These are phyloP conservation scores for Drosophila willistoni DNA, from an alignment of 1,140 invertebrate genomes.

Conservation along the genomic window DNA sequence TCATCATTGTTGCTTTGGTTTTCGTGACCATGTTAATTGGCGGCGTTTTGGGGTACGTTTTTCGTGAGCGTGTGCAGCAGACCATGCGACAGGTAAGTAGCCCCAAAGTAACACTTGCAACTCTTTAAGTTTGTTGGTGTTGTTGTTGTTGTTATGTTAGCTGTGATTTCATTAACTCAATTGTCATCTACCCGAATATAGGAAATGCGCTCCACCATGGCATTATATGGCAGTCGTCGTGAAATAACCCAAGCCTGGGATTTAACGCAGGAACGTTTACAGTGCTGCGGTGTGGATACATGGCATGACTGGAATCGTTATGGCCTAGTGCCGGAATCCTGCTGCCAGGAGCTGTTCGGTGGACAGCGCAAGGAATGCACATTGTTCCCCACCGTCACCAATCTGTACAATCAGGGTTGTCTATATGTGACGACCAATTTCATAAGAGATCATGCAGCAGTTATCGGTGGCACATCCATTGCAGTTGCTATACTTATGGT, in stretches of 20 bases:
- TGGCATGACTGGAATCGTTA: conserved; percentile 92
- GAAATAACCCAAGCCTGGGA: conserved; percentile 92
- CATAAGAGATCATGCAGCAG: conserved; percentile 90
- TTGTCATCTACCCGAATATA: conserved; percentile 44
- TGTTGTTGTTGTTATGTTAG: too few species aligned
- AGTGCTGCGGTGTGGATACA: conserved; percentile 92
- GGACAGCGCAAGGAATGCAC: conserved; percentile 87
- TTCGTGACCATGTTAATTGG: conserved; percentile 95
- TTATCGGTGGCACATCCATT: conserved; percentile 92
- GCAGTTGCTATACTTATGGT: conserved; percentile 91
- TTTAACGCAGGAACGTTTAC: conserved; percentile 89
- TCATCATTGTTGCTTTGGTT: conserved; percentile 92
- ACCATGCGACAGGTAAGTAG: conserved; percentile 86
- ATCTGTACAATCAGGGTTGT: conserved; percentile 89
- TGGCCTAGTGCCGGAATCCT: conserved; percentile 90
- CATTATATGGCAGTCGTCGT: conserved; percentile 87
- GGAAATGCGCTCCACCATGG: conserved; percentile 90
- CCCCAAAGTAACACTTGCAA: not conserved
- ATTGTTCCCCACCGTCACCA: conserved; percentile 85
- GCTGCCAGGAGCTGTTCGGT: conserved; percentile 89
- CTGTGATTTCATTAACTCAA: not conserved
- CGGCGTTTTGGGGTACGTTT: conserved; percentile 94
- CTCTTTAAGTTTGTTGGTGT: not conserved
- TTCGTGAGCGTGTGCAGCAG: conserved; percentile 89
- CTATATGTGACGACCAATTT: conserved; percentile 88